Base-by-base conservation (phyloP, 2,113 vertebrate genomes). In the Cygnus atratus region DNA sequence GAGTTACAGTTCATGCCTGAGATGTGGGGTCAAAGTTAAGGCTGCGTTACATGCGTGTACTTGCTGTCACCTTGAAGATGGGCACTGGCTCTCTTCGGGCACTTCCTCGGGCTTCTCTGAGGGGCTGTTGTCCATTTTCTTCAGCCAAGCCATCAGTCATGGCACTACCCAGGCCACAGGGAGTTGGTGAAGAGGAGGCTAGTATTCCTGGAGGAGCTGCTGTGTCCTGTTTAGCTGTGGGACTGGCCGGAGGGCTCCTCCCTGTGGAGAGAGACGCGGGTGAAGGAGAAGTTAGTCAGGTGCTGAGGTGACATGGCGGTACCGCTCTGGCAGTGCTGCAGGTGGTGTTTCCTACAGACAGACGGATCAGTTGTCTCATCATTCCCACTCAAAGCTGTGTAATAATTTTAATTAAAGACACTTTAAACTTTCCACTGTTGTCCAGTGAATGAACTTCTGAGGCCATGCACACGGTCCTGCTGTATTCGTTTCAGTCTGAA, bases 11-110 rank as follows among this genome's bases (percentile, higher is more conserved):
- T 52, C 19, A 15, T 44, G 20, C 46, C 19, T 29, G 61, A 46
- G 24, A 11, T 14, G 3, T 0, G 1, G 22, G 31, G 16, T 39
- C 28, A 9, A 15, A 58, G 14, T 18, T 11, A 33, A 14, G 67
- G 37, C 17, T 21, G 15, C 43, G 46, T 31, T 37, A 24, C 25
- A 3, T 28, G 24, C 5, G 1, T 3, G 6, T 3, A 1, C 50
- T 61, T 21, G 13, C 0, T 4, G 22, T 37, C 15, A 4, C 0
- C 1, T 39, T 59, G 10, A 3, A 63, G 33, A 6, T 6, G 24
- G n/a, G 10, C 62, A 20, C 35, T 31, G 61, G 9, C 73, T 74
- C 76, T 16, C 6, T 72, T 35, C 33, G 10, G 31, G 63, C 28
- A 13, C 75, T 52, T 88, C 65, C 39, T 48, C 22, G n/a, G 29